Evolutionary conservation across 2,113 vertebrate species (phyloP), one percentile per base, ranked within the genome.

Genomic region (Barbus barbus): DNA sequence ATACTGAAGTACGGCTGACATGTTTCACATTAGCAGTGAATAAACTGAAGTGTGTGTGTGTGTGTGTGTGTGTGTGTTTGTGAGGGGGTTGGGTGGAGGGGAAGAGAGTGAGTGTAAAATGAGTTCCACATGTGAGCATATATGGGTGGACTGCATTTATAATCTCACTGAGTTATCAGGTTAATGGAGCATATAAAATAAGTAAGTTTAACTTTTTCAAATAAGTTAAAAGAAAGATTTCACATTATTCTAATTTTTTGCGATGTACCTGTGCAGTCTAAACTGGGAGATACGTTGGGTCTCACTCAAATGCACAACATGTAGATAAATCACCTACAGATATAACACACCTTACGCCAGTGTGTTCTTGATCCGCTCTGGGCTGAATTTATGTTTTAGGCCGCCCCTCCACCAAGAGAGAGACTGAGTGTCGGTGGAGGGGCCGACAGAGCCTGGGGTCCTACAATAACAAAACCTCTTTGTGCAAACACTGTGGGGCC

Each of bases 401-500:
- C 46, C 44, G 28, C 26, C 16, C 6, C 44, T 82, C 71, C 79
- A 82, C 28, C 2, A n/a, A 53, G 67, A 77, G 53, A 61, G 44
- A 81, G n/a, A 14, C 24, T 65, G 53, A 86, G 86, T 78, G 88
- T 87, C 84, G 80, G 83, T 71, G 69, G 86, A 86, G 89, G 88
- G 88, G 86, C 84, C 82, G 77, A 83, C 75, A 41, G 71, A 84
- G 84, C 78, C 82, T 81, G 75, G 76, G 87, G 91, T 90, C 89
- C 89, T 92, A 88, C 90, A 94, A 94, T 86, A 93, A 93, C 91
- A 93, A 93, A 61, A 90, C 85, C 86, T 86, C 82, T 93, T 93
- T 92, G 89, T 92, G 88, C 82, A 91, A 91, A 91, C 87, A 89
- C 77, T 7, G 58, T 44, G 67, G 73, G 84, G 51, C 86, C 84